Base-by-base conservation (phyloP, 2,888 invertebrate species). In the Polydrusus pterygomalis region DNA sequence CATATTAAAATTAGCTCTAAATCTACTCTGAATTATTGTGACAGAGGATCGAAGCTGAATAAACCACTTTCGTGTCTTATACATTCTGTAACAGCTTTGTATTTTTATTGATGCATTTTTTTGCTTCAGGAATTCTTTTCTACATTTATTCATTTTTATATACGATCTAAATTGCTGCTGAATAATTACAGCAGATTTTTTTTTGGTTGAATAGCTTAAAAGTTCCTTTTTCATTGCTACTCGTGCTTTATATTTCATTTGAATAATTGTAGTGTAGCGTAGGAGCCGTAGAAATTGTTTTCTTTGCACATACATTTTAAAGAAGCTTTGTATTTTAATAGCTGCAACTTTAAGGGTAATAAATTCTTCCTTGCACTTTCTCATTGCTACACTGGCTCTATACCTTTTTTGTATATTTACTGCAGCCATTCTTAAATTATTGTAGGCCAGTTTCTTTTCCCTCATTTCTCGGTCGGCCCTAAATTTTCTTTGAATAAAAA, bases 211-310 rank as follows among this genome's bases (percentile, higher is more conserved):
- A 80, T 87, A 92, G 1, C 84, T 63, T 2, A 81, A 69, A 65
- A 89, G 88, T 20, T 87, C 84, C 58, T 80, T 81, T 71, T 84
- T 87, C 85, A 89, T 89, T 18, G 85, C 68, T 20, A 84, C 84
- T 5, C 85, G 83, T 0, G 90, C 89, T 79, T 89, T 88, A 81
- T 89, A 88, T 83, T 87, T 88, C 65, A 83, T 86, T 80, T 93
- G 92, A 58, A 92, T 84, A 2, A 79, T 79, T 15, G 89, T 84
- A 18, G 88, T 87, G 7, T 88, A 83, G 18, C 85, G 81, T 56
- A 87, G 88, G 77, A 75, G 11, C 18, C 30, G 30, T 49, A 74
- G n/a, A 65, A 75, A 81, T 5, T 72, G 45, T 20, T 71, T 71
- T 58, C 70, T 72, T 13, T 54, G n/a, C 25, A 15, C 13, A 17